These are phyloP conservation scores for Ectemnius lituratus DNA, from an alignment of 2,888 invertebrate species.

Conservation along the genomic window DNA sequence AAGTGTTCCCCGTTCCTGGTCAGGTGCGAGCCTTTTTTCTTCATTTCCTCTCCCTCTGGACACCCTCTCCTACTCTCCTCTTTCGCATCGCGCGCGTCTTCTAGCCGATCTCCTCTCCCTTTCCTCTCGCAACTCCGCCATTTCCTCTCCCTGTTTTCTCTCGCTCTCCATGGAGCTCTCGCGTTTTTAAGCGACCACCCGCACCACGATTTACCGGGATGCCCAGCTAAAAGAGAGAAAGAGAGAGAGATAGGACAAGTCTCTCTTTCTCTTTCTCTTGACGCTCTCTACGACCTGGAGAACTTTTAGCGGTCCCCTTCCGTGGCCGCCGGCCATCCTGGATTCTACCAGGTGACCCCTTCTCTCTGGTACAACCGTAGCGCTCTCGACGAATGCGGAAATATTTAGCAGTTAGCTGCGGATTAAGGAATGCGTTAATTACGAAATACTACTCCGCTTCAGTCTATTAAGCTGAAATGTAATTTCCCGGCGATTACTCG, in stretches of 20 bases:
- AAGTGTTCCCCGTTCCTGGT: constrained; percentile 68
- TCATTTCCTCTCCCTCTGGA: constrained; percentile 50
- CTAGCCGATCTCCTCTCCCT: constrained; percentile 23
- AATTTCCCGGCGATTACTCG: constrained; percentile 39
- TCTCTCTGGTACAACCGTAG: constrained; percentile 11
- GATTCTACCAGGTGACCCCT: constrained; percentile 28
- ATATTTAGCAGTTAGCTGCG: constrained; percentile 66
- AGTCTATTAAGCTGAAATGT: constrained; percentile 60
- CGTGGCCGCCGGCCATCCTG: constrained; percentile 25
- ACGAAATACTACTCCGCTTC: constrained; percentile 63
- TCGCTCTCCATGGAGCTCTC: constrained; percentile 18
- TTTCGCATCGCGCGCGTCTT: constrained; percentile 45
- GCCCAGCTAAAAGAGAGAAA: neutral
- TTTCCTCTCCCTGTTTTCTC: constrained; percentile 11
- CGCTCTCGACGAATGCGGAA: constrained; percentile 44
- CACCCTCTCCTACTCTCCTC: constrained; percentile 29
- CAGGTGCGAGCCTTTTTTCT: constrained; percentile 56
- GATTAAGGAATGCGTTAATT: constrained; percentile 73
- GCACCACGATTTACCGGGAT: constrained; percentile 51
- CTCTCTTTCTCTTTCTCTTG: no score
- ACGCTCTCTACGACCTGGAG: constrained; percentile 11
- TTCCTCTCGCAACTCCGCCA: constrained; percentile 27
- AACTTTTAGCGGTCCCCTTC: constrained; percentile 37
- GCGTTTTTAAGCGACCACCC: constrained; percentile 49
- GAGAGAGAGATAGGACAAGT: neutral